These are phyloP conservation scores for Drepana falcataria DNA, from an alignment of 2,888 invertebrate genomes.

Conservation along the genomic window DNA sequence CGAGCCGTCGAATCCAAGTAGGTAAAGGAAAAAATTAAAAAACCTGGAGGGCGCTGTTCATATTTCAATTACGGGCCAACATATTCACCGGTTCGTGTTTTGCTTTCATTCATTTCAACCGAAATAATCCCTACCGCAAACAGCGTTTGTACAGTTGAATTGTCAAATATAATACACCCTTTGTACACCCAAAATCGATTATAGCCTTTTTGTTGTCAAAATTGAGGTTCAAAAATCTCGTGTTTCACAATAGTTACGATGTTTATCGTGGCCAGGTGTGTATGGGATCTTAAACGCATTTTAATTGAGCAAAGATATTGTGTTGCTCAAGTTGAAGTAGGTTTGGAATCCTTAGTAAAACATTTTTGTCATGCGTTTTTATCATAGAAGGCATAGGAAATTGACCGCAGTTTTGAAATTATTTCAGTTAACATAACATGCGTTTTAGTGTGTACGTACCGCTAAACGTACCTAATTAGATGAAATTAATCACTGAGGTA, in stretches of 20 bases:
- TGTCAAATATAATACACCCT: conserved; percentile 74
- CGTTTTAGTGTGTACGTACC: no score
- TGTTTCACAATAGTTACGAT: conserved; percentile 74
- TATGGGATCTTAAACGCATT: conserved; percentile 59
- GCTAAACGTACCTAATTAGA: no score
- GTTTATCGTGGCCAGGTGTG: conserved; percentile 73
- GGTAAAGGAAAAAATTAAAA: conserved; percentile 42
- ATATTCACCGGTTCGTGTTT: conserved; percentile 72
- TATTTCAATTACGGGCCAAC: conserved; percentile 70
- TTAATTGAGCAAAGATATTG: conserved; percentile 61
- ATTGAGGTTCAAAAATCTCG: conserved; percentile 75
- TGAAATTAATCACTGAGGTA: no score
- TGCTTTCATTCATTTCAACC: conserved; percentile 77
- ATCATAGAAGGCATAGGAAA: no score
- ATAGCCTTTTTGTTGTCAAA: conserved; percentile 78
- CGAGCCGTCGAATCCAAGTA: conserved; percentile 27
- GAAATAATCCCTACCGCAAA: conserved; percentile 78
- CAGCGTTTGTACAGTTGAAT: conserved; percentile 73
- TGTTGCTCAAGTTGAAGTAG: conserved; percentile 13
- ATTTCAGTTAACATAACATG: no score
- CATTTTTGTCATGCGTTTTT: no score
- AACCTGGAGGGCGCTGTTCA: conserved; percentile 55
- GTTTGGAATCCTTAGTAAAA: background rate
- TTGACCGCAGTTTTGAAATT: no score
- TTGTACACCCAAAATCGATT: conserved; percentile 75